Percentiles rank a stretch among this genome's conserved stretches.
These are phyloP conservation scores for Caenorhabditis tropicalis DNA, from an alignment of 1,140 invertebrate genomes.

Conservation along the genomic window DNA sequence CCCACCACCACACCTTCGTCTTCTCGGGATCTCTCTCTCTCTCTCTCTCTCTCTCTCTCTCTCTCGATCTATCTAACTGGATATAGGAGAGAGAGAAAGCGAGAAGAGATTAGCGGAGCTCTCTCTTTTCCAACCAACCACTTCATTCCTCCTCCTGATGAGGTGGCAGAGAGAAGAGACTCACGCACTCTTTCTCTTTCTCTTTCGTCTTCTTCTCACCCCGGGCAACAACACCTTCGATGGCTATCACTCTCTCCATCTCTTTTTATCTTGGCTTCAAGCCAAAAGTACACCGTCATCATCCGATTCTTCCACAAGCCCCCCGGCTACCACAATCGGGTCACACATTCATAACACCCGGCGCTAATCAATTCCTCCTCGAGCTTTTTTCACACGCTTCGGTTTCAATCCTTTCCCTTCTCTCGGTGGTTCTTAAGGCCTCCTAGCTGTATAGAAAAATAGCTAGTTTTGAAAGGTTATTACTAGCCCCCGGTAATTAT, in stretches of 20 bases:
- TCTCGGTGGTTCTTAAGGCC: no score
- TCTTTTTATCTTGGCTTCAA: neutral
- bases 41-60: no score
- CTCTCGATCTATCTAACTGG: neutral
- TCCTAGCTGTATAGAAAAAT: no score
- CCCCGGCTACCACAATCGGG: no score
- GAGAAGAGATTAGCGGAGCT: conserved; percentile 3
- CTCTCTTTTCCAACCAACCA: neutral
- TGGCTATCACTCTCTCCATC: neutral
- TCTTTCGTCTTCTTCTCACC: no score
- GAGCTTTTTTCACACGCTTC: conserved; percentile 30
- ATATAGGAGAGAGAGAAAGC: conserved; percentile 3
- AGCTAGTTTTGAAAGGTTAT: no score
- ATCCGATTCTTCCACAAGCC: neutral
- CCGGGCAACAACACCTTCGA: neutral
- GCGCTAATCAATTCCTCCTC: conserved; percentile 30
- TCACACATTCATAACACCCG: conserved; percentile 9
- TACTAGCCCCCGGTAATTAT: no score
- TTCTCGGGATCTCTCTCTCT: no score
- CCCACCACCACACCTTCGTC: no score
- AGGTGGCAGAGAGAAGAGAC: neutral
- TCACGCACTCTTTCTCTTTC: conserved; percentile 5
- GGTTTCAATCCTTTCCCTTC: neutral
- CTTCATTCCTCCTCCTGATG: neutral
- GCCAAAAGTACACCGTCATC: conserved; percentile 1